These are phyloP conservation scores for Drosophila paranaensis DNA, from an alignment of 2,888 invertebrate species.

Conservation along the genomic window DNA sequence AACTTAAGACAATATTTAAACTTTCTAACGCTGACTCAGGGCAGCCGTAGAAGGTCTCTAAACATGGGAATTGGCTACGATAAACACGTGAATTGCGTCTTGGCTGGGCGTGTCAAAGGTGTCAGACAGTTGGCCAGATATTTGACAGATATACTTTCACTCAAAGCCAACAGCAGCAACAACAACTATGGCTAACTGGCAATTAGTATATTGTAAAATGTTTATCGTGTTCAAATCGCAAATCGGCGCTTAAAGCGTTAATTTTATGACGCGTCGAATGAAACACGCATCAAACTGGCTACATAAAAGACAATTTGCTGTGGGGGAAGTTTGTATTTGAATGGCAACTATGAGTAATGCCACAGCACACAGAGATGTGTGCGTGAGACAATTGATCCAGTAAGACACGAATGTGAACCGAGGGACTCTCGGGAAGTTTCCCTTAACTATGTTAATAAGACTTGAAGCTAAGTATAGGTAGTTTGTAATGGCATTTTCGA, in stretches of 20 bases:
- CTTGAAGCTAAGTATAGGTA: too few relatives aligned
- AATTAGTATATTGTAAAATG: constrained; percentile 51
- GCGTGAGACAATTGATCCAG: background rate
- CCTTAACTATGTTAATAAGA: too few relatives aligned
- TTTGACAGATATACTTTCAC: constrained; percentile 63
- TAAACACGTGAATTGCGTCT: constrained; percentile 20
- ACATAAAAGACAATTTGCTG: constrained; percentile 38
- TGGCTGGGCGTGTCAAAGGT: constrained; percentile 49
- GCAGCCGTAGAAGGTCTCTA: constrained; percentile 40
- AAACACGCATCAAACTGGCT: constrained; percentile 53
- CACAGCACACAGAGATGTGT: background rate
- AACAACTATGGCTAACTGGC: constrained; percentile 13
- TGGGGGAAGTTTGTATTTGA: constrained; percentile 7
- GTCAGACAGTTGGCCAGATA: constrained; percentile 31
- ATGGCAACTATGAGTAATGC: constrained; percentile 8
- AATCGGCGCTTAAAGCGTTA: constrained; percentile 39
- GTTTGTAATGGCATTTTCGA: too few relatives aligned
- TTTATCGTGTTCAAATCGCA: constrained; percentile 54
- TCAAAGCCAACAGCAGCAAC: constrained; percentile 22
- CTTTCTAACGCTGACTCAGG: constrained; percentile 62
- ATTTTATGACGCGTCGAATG: constrained; percentile 51
- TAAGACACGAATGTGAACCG: background rate
- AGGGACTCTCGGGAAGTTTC: too few relatives aligned
- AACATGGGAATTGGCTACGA: constrained; percentile 28
- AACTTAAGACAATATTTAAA: constrained; percentile 49